A percentile compares a stretch with the other conserved stretches of the same genome.
phyloP scores from a whole-genome alignment of 1,140 invertebrate species.

The Euura saliciscinereae region DNA sequence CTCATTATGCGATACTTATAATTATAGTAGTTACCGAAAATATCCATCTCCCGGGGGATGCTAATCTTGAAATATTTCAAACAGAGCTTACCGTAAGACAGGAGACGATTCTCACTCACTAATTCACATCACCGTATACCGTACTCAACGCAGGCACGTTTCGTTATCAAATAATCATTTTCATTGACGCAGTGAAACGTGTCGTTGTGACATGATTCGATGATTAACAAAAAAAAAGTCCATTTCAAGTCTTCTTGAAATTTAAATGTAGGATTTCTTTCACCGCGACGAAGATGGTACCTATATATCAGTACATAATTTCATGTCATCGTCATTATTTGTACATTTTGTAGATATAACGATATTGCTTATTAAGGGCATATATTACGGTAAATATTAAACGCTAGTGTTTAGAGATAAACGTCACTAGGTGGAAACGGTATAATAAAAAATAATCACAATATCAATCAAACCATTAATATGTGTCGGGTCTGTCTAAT shows the following conservation, averaged over 20 bases:
- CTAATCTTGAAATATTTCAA: too few relatives aligned
- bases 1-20: background rate
- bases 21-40: background rate
- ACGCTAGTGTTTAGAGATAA: constrained; percentile 5
- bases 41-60: too few relatives aligned
- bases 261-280: background rate
- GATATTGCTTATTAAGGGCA: constrained; percentile 10
- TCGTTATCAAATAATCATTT: too few relatives aligned
- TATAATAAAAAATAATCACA: background rate
- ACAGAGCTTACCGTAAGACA: background rate
- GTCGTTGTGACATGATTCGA: too few relatives aligned
- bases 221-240: background rate
- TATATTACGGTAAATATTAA: constrained; percentile 15
- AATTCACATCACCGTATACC: too few relatives aligned
- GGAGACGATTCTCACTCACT: background rate
- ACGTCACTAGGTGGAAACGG: background rate
- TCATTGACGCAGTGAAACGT: too few relatives aligned
- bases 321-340: constrained; percentile 15
- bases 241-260: background rate
- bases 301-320: background rate
- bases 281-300: background rate
- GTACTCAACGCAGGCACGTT: too few relatives aligned
- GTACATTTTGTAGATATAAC: constrained; percentile 18
- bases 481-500: too few relatives aligned
- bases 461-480: background rate